phyloP scores from a whole-genome alignment of 1,140 invertebrate genomes.

The Drosophila arizonae region DNA sequence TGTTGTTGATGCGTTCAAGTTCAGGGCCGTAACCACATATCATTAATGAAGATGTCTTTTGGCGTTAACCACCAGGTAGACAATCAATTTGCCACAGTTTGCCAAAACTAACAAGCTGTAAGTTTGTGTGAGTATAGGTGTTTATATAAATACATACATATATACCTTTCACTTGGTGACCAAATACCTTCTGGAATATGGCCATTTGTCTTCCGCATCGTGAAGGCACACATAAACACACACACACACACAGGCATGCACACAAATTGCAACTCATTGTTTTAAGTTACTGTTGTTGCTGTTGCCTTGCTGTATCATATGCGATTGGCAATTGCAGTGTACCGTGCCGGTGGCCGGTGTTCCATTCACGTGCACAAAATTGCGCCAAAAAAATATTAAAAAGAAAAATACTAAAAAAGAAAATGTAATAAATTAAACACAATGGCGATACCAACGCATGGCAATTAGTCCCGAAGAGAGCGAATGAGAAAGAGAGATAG shows the following conservation, averaged over 20 bases:
- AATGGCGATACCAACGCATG: constrained; percentile 24
- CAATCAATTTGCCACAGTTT: background rate
- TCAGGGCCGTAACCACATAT: constrained; percentile 31
- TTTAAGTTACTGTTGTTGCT: constrained; percentile 12
- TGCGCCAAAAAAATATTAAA: constrained; percentile 38
- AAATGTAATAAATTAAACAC: constrained; percentile 26
- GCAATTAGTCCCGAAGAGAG: constrained; percentile 18
- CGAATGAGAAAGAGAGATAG: constrained; percentile 9
- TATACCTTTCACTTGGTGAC: constrained; percentile 46
- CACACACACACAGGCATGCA: background rate
- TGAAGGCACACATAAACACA: constrained; percentile 10
- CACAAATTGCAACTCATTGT: constrained; percentile 47
- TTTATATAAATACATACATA: background rate
- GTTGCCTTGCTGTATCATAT: constrained; percentile 10
- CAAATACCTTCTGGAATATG: constrained; percentile 42
- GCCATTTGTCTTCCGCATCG: constrained; percentile 49
- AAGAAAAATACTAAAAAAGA: constrained; percentile 1
- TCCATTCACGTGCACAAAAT: constrained; percentile 55
- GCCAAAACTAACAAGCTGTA: background rate
- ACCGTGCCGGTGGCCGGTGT: constrained; percentile 43
- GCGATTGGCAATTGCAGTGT: constrained; percentile 35
- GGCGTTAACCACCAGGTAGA: background rate
- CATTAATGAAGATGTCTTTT: background rate
- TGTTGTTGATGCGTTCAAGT: constrained; percentile 35
- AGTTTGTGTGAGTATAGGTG: background rate